Conservation (phyloP, 2,113 vertebrate genomes). For the Oncorhynchus kisutch region DNA sequence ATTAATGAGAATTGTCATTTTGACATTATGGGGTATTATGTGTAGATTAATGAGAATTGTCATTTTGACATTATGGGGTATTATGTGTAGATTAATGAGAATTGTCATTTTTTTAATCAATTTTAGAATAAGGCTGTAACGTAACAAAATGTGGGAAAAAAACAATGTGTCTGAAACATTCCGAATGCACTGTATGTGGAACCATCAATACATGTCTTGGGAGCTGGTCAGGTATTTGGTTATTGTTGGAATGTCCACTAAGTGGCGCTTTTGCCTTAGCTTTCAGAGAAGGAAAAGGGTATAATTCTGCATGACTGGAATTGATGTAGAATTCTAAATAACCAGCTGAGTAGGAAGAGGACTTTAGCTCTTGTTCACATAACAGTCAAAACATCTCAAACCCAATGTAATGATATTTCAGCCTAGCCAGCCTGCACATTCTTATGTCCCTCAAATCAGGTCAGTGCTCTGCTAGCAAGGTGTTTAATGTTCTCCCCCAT, state of each 20-base stretch:
- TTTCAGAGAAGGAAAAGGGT: not conserved
- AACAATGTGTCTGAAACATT: too few species aligned
- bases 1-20: too few species aligned
- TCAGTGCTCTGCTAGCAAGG: constrained; percentile 9
- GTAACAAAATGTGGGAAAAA: too few species aligned
- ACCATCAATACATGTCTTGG: too few species aligned
- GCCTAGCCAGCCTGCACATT: not conserved
- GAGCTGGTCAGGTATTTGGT: not conserved
- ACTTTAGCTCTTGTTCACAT: not conserved
- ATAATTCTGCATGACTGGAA: too few species aligned
- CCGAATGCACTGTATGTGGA: too few species aligned
- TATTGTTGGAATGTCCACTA: constrained; percentile 39
- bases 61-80: too few species aligned
- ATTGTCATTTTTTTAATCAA: too few species aligned
- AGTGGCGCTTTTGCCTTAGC: constrained; percentile 41
- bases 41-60: too few species aligned
- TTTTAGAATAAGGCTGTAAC: too few species aligned
- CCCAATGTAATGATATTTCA: not conserved
- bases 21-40: too few species aligned
- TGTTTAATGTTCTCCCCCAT: not conserved
- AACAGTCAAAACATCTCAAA: not conserved
- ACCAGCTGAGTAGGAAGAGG: not conserved
- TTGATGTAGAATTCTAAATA: not conserved
- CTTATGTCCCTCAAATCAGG: not conserved
- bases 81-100: too few species aligned